Evolutionary conservation across 2,113 vertebrate species (phyloP).

Genomic region (Galemys pyrenaicus): DNA sequence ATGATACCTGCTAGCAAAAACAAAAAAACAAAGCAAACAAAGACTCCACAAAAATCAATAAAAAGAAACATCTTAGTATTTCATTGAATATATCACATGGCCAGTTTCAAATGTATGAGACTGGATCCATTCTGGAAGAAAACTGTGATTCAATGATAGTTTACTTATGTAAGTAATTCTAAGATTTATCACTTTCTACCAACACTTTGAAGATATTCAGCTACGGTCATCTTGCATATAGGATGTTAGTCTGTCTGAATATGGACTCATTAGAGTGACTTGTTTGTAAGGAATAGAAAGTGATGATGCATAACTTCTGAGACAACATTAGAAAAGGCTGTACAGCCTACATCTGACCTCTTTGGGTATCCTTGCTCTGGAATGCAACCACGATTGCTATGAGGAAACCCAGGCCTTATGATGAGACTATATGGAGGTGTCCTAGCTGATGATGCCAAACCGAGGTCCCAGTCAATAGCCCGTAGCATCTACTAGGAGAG

Average conservation of each 20-base stretch:
- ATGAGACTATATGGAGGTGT: background rate
- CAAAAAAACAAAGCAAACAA: no score
- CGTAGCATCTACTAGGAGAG: background rate
- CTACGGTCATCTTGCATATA: background rate
- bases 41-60: background rate
- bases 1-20: background rate
- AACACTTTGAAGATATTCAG: background rate
- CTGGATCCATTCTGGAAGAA: constrained; percentile 8
- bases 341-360: background rate
- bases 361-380: background rate
- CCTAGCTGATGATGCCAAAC: background rate
- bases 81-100: constrained; percentile 11
- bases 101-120: background rate
- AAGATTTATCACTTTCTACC: background rate
- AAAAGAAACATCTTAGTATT: background rate
- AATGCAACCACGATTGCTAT: background rate
- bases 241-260: background rate
- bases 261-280: background rate
- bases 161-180: background rate
- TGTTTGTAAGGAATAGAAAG: background rate
- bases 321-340: background rate
- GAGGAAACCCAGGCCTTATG: background rate
- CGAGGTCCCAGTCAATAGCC: background rate
- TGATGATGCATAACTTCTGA: background rate
- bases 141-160: background rate